Evolutionary conservation across 1,140 invertebrate species (phyloP), one percentile per base, ranked within the genome.

Genomic region (Gryllus bimaculatus): DNA sequence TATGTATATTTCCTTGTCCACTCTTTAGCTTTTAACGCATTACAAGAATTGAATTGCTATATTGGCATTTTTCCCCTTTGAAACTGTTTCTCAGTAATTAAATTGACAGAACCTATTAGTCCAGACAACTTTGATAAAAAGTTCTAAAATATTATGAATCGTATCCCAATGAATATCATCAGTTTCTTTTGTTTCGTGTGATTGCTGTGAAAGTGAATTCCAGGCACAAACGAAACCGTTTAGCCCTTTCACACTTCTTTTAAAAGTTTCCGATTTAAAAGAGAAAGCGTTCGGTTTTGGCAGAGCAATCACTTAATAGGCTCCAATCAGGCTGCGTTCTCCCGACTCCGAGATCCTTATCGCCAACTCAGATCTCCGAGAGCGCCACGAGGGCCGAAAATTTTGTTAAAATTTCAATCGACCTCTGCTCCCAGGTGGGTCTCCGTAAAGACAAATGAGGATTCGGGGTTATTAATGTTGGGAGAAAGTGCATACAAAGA

Each of bases 331-430:
- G 10, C 18, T 66, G 10, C 7, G 7, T 13, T 66, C 54, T 66
- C 18, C 54, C 54, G 18, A 66, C 18, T 66, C 54, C 2, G 10
- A 66, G 26, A 1, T 3, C 54, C 10, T 3, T 66, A 66, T 66
- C 54, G 10, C 54, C 1, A 0, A 0, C 10, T 18, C 10, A 10
- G 18, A 66, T 66, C 54, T 66, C 1, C 54, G 7, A 66, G 54
- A 66, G 10, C 54, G 18, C 54, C 54, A 3, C 18, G 2, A 10
- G 26, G 18, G 54, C 54, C 10, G 54, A 66, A 66, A 66, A 66
- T 66, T 66, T 66, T 66, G 54, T 66, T 66, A 66, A 66, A 66
- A 66, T 66, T 66, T 66, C 54, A 66, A 66, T 66, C 54, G 10
- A 66, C 54, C 10, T 13, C 10, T 18, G 10, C 54, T 66, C 54